phyloP scores from a whole-genome alignment of 2,113 vertebrate genomes.

The Gymnocephalus cernua region DNA sequence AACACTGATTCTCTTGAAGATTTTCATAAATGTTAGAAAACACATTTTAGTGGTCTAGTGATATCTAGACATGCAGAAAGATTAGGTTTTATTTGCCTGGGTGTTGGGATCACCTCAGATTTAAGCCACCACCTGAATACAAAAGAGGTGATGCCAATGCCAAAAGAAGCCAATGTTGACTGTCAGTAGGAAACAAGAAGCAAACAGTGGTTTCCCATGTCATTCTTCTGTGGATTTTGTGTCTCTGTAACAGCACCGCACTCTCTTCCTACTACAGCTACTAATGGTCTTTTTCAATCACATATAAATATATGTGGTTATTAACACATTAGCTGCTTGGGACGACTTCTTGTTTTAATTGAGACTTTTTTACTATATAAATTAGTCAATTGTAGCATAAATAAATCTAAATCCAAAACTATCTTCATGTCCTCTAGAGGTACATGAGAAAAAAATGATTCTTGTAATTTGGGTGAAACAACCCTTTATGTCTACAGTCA shows the following conservation, averaged over 20 bases:
- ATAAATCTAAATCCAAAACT: neutral
- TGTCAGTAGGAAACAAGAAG: neutral
- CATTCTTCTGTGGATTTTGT: neutral
- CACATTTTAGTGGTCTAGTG: neutral
- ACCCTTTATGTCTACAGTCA: neutral
- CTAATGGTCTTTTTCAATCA: too few relatives aligned
- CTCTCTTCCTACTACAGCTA: neutral
- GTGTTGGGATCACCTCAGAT: neutral
- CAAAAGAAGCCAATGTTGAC: neutral
- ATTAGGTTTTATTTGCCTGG: neutral
- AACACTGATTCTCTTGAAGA: too few relatives aligned
- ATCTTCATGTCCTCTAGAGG: neutral
- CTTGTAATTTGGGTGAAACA: neutral
- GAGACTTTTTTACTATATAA: neutral
- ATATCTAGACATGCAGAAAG: neutral
- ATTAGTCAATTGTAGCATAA: neutral
- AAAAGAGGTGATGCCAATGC: too few relatives aligned
- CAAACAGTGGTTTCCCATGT: neutral
- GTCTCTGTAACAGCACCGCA: neutral
- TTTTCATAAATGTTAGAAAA: too few relatives aligned
- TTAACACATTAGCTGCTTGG: neutral
- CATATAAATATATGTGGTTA: too few relatives aligned
- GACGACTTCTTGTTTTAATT: neutral
- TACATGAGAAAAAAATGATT: neutral
- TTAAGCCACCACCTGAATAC: neutral